Evolutionary conservation across 1,140 invertebrate species (phyloP), one percentile per base, ranked within the genome.

Genomic region (Sitophilus oryzae): DNA sequence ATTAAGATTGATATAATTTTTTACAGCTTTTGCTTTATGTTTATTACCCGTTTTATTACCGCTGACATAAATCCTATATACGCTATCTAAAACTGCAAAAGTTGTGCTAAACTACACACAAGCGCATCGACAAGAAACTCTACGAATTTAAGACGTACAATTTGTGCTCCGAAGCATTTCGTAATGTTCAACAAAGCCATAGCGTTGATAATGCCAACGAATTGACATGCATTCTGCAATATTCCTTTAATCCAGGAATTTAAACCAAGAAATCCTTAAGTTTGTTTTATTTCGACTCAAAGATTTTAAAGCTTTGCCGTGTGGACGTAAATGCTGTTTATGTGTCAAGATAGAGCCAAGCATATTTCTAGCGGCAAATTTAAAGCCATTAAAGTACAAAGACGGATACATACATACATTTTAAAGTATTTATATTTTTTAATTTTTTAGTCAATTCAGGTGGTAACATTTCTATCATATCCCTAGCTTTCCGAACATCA

Each of bases 201-300:
- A 43, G 42, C 51, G 42, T 40, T 53, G 51, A 53, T 41, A 46
- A 9, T 46, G 51, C 51, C 51, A 46, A 41, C 51, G 46, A 53
- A 53, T 53, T 53, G 51, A 53, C 51, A 53, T 53, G 51, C 51
- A 53, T 53, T 53, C 51, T 53, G 43, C 51, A 53, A 53, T 53
- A 53, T 53, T 53, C 51, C 51, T 53, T 45, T 45, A 53, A 45
- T 53, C 36, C 51, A 18, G 42, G 51, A 43, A 53, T 45, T 50
- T 38, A 16, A 25, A 34, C 30, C 41, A 14, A 25, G 3, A 19
- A 36, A 37, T 14, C 51, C 43, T 44, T 41, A 45, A 53, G 51
- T 53, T 53, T 40, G 23, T 37, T 25, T 46, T 44, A 53, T 46
- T 53, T 37, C n/a, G 43, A 44, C 14, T 15, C 20, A 22, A 19